Conservation (phyloP, 2,888 invertebrate genomes). For the Pterostichus niger region DNA sequence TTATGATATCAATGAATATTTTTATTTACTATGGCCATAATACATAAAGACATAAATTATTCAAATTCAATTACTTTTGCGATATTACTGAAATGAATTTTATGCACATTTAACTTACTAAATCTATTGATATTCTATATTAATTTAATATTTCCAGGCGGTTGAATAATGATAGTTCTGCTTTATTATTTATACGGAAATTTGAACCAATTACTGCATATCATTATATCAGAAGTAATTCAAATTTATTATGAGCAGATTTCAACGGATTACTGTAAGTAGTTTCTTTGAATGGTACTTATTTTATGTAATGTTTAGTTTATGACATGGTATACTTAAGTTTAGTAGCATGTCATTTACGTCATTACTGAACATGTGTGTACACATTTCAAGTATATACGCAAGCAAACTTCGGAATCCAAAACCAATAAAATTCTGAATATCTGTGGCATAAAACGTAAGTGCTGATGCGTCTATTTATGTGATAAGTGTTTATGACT, state of each 20-base stretch:
- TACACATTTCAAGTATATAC: neutral
- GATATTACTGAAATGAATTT: no score
- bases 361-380: neutral
- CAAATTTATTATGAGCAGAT: no score
- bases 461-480: neutral
- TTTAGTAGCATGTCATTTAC: neutral
- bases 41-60: neutral
- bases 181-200: no score
- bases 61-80: no score
- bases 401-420: neutral
- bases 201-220: no score
- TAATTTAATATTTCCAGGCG: no score
- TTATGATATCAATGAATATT: no score
- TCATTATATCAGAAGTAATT: no score
- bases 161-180: no score
- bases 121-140: no score
- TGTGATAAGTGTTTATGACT: neutral
- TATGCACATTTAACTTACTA: no score
- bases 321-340: neutral
- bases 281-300: neutral
- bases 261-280: no score
- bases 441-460: neutral
- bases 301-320: neutral
- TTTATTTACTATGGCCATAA: neutral
- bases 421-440: slow-evolving; percentile 1